Evolutionary conservation across 1,140 invertebrate species (phyloP).

Genomic region (honey bee (Apis mellifera)): Amel_HAv3.1 CM009934.2:1949501-1950000

Average conservation of each 20-base stretch:
- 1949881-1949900: background rate
- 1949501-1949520: background rate
- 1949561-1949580: background rate
- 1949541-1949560: background rate
- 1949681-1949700: background rate
- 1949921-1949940: background rate
- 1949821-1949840: background rate
- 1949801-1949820: background rate
- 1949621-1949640: background rate
- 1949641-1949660: background rate
- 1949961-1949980: background rate
- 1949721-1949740: background rate
- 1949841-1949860: background rate
- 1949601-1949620: conserved; percentile 26
- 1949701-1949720: background rate
- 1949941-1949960: no score
- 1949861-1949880: background rate
- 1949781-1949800: background rate
- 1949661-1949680: background rate
- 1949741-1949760: background rate
- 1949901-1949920: background rate
- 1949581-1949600: conserved; percentile 9
- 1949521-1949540: background rate
- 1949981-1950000: background rate
- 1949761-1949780: background rate